Conservation (phyloP, 2,888 invertebrate species). For the Ptilodon capucinus region DNA sequence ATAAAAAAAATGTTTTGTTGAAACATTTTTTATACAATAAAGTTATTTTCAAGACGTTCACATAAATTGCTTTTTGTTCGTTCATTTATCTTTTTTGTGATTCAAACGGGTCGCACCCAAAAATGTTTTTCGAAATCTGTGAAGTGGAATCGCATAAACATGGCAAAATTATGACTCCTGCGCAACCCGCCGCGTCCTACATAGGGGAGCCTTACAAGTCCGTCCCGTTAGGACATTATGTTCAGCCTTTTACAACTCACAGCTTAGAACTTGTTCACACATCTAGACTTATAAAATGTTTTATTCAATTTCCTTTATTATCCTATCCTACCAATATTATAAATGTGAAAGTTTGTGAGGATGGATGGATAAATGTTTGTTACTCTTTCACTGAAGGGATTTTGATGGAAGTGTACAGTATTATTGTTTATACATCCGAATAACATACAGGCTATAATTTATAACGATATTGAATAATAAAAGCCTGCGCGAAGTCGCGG, state of each 20-base stretch:
- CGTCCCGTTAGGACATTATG: conserved; percentile 43
- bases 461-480: no score
- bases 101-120: conserved; percentile 27
- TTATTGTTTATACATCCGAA: no score
- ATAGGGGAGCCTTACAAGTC: conserved; percentile 42
- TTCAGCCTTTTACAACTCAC: conserved; percentile 17
- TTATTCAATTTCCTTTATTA: not conserved
- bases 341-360: no score
- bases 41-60: not conserved
- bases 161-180: conserved; percentile 44
- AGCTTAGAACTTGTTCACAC: conserved; percentile 21
- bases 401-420: no score
- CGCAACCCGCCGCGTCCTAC: conserved; percentile 40
- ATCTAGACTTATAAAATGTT: not conserved
- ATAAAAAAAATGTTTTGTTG: no score
- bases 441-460: no score
- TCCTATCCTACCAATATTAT: not conserved
- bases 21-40: no score
- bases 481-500: no score
- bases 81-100: conserved; percentile 18
- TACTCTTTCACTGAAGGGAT: no score
- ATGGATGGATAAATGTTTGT: no score
- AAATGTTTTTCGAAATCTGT: conserved; percentile 20
- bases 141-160: conserved; percentile 34
- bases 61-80: conserved; percentile 7